phyloP scores from a whole-genome alignment of 2,113 vertebrate species.

The Neotragus pygmaeus region DNA sequence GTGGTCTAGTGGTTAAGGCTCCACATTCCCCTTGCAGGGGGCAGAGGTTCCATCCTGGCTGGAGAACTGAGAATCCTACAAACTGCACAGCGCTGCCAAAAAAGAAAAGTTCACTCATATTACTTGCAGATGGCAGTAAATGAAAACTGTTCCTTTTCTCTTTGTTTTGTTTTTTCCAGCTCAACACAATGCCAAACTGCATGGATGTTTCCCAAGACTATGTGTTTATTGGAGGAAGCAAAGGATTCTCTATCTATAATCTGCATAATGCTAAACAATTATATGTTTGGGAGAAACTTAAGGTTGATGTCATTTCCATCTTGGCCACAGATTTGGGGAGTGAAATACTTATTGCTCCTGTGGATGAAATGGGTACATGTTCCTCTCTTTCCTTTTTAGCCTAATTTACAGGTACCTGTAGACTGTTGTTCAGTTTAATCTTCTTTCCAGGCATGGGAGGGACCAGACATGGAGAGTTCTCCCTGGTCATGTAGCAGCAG shows the following conservation, averaged over 20 bases:
- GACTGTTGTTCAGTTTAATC: background rate
- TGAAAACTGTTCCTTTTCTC: background rate
- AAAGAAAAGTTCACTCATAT: background rate
- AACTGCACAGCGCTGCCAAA: background rate
- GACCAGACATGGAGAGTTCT: background rate
- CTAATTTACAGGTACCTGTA: background rate
- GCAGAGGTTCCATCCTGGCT: background rate
- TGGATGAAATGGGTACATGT: constrained; percentile 89
- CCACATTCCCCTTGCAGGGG: background rate
- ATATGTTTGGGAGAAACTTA: constrained; percentile 79
- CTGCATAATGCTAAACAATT: constrained; percentile 37
- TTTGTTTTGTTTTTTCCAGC: constrained; percentile 76
- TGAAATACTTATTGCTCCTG: constrained; percentile 74
- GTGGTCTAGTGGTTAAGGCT: background rate
- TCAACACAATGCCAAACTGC: constrained; percentile 82
- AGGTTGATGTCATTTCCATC: constrained; percentile 81
- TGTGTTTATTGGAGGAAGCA: constrained; percentile 81
- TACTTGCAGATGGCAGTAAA: background rate
- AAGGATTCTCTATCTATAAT: constrained; percentile 83
- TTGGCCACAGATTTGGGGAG: constrained; percentile 73
- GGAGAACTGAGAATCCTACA: background rate
- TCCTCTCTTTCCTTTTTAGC: background rate
- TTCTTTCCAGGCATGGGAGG: background rate
- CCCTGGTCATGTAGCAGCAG: background rate
- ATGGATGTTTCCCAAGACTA: constrained; percentile 81